Evolutionary conservation across 2,797 vertebrate genomes (phyloP), one percentile per base, ranked within the genome.

Genomic region (Danio tinwini): DNA sequence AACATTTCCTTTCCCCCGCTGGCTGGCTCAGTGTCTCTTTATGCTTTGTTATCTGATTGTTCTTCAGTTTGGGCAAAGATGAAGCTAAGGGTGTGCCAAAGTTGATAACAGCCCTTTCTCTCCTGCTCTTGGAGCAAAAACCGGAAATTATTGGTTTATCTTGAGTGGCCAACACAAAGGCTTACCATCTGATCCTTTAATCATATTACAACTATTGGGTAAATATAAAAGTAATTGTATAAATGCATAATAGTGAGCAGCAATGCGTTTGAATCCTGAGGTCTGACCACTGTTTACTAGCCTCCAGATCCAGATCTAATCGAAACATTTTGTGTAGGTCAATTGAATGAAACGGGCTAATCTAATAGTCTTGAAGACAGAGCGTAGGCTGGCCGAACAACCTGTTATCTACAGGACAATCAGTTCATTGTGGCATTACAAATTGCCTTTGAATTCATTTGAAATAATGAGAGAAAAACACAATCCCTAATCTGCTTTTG

Each of bases 291-390:
- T 62, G 53, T 70, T 52, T 62, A 55, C 47, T 53, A 65, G 64
- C 64, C 45, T 53, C 29, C 19, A 52, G 72, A 81, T 81, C 47
- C 40, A 72, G 39, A 72, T 72, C 69, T 76, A 81, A 70, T 63
- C 65, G 10, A 37, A 75, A 63, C 64, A 47, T 45, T 81, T 75
- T 55, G 73, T 70, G 37, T 81, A 70, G 72, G 64, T 81, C 72
- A 75, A 69, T 53, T 47, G 37, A 69, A 62, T 76, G 40, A 76
- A 76, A 75, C 13, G 1, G 40, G 29, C 55, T 76, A 75, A 81
- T 81, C 64, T 63, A 75, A 75, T 81, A 75, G 29, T 61, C 55
- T 61, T 52, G 45, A 56, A 74, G 64, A 55, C 56, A 37, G 13
- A 17, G 40, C 9, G n/a, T 50, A 55, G 39, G 72, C 56, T 7